Percentiles rank a stretch among this genome's conserved stretches.
These are phyloP conservation scores for Dasypogon diadema DNA, from an alignment of 2,888 invertebrate genomes.

Conservation along the genomic window DNA sequence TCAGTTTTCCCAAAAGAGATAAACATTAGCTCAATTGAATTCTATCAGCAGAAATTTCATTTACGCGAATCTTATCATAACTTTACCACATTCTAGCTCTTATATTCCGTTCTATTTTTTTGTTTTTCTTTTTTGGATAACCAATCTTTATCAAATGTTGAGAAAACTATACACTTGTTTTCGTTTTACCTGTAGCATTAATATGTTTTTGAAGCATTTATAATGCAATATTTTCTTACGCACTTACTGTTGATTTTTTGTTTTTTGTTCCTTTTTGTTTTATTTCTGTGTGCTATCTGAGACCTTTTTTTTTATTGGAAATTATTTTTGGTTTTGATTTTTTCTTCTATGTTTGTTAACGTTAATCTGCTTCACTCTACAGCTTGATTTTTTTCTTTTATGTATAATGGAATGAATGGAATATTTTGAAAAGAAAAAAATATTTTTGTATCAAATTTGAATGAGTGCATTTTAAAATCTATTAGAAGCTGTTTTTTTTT, in stretches of 20 bases:
- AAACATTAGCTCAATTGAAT: neutral
- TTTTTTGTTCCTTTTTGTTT: neutral
- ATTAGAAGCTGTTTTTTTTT: neutral
- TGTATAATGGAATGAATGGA: slow-evolving; percentile 5
- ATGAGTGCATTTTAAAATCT: slow-evolving; percentile 4
- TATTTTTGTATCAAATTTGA: slow-evolving; percentile 28
- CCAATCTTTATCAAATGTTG: neutral
- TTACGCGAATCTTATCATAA: no score
- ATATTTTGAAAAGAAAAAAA: slow-evolving; percentile 20
- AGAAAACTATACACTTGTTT: neutral
- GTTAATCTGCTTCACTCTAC: neutral
- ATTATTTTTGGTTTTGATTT: neutral
- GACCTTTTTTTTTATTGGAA: neutral
- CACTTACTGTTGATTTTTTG: neutral
- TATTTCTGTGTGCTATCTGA: neutral
- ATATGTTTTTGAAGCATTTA: neutral
- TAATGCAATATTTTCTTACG: neutral
- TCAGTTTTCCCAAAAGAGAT: neutral
- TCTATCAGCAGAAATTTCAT: no score
- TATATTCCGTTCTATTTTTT: no score
- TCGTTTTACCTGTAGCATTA: neutral
- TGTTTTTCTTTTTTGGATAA: neutral
- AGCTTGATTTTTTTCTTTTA: slow-evolving; percentile 7
- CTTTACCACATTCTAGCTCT: no score
- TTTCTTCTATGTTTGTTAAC: neutral